A percentile compares a stretch with the other conserved stretches of the same genome.
These are phyloP conservation scores for Drosophila cognata DNA, from an alignment of 2,888 invertebrate genomes.

Conservation along the genomic window DNA sequence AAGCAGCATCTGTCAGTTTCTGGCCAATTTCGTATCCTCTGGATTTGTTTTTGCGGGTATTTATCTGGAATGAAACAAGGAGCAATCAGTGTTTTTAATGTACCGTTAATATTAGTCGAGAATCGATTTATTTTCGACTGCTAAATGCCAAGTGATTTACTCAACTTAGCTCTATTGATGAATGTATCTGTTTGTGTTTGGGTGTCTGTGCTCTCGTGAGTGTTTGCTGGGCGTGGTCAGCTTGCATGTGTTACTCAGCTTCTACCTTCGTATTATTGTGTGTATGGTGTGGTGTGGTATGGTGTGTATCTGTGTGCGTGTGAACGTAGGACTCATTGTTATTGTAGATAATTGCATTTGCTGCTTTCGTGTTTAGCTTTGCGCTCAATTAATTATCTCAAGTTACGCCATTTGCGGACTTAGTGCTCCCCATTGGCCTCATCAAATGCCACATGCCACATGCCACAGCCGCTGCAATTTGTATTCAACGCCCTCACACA, in stretches of 20 bases:
- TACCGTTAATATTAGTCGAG: conserved; percentile 68
- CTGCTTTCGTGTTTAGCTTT: conserved; percentile 72
- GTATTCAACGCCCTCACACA: conserved; percentile 61
- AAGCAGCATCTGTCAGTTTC: conserved; percentile 59
- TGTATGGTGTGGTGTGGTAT: background rate
- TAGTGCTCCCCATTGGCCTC: conserved; percentile 57
- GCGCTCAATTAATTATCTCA: conserved; percentile 80
- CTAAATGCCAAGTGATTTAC: conserved; percentile 76
- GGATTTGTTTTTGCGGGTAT: conserved; percentile 36
- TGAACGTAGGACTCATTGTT: conserved; percentile 38
- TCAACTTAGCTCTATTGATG: conserved; percentile 32
- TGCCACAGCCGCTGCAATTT: conserved; percentile 58
- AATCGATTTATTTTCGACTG: conserved; percentile 76
- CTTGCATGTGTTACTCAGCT: conserved; percentile 2
- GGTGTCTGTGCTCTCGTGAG: conserved; percentile 6
- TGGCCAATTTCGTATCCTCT: conserved; percentile 32
- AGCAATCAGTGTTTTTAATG: conserved; percentile 78
- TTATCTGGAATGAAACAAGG: conserved; percentile 76
- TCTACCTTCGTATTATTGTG: background rate
- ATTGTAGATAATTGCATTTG: conserved; percentile 78
- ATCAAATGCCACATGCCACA: conserved; percentile 51
- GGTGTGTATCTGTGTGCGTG: conserved; percentile 13
- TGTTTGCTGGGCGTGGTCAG: conserved; percentile 27
- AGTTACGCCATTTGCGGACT: conserved; percentile 74
- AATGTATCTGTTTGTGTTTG: conserved; percentile 8